These are phyloP conservation scores for Oreochromis grahami DNA, from an alignment of 2,797 vertebrate species.

Conservation along the genomic window DNA sequence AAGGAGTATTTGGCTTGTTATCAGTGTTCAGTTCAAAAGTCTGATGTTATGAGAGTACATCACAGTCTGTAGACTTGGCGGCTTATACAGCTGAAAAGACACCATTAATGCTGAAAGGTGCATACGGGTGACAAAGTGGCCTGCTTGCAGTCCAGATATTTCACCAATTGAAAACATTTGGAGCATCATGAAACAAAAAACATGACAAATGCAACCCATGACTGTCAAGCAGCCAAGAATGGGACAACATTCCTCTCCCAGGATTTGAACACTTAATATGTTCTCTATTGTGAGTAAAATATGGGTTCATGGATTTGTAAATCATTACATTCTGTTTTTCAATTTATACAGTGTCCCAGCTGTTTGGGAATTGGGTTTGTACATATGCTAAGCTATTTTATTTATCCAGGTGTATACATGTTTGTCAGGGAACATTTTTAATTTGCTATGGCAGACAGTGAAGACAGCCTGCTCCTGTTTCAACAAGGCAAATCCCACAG, in stretches of 20 bases:
- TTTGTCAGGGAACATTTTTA: not conserved
- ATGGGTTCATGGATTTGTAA: not conserved
- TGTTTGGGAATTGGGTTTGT: not conserved
- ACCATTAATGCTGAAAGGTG: not conserved
- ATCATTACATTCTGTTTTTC: not conserved
- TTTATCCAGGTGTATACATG: not conserved
- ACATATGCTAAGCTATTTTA: not conserved
- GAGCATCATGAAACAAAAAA: not conserved
- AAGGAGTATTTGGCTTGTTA: not conserved
- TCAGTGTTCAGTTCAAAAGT: not conserved
- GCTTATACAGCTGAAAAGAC: not conserved
- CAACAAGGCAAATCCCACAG: not conserved
- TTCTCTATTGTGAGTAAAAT: not conserved
- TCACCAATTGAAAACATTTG: not conserved
- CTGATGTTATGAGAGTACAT: not conserved
- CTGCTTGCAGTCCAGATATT: rapidly evolving
- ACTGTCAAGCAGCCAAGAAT: not conserved
- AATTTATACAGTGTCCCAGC: not conserved
- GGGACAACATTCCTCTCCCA: not conserved
- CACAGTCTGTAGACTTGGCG: not conserved
- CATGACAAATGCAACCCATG: not conserved
- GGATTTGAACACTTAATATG: not conserved
- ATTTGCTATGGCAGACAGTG: not conserved
- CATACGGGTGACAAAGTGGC: not conserved
- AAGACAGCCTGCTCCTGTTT: not conserved